Evolutionary conservation across 2,797 vertebrate genomes (phyloP).

Genomic region (Garrulus glandarius): DNA sequence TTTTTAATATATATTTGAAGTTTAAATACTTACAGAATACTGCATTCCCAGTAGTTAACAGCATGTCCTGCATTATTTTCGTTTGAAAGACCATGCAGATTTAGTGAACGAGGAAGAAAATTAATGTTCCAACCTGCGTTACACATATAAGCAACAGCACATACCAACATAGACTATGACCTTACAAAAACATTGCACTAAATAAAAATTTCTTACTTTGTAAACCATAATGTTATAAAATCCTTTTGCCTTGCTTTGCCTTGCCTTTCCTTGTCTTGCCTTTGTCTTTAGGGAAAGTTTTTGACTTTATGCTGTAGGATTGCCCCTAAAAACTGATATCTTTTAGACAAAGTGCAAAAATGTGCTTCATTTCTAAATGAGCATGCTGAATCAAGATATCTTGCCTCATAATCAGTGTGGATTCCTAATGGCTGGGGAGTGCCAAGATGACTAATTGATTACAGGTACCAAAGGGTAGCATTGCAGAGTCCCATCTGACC

Average conservation of each 20-base stretch:
- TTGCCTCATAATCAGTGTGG: background rate
- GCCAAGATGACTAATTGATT: background rate
- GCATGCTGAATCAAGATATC: background rate
- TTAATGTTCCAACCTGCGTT: background rate
- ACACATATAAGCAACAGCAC: background rate
- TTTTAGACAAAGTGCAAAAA: background rate
- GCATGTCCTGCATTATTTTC: background rate
- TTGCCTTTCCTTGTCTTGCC: too few species aligned
- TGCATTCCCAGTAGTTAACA: background rate
- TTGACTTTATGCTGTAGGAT: background rate
- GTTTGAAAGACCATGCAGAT: background rate
- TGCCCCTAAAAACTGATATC: background rate
- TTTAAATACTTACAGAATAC: background rate
- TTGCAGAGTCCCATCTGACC: background rate
- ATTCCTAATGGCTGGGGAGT: background rate
- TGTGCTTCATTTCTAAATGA: background rate
- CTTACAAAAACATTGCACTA: background rate
- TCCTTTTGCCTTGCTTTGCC: too few species aligned
- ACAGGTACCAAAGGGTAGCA: background rate
- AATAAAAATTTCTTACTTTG: background rate
- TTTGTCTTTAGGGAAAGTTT: background rate
- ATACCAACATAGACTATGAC: background rate
- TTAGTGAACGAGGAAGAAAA: background rate
- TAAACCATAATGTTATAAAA: background rate
- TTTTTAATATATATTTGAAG: background rate